Evolutionary conservation across 2,113 vertebrate genomes (phyloP).

Genomic region (Spermophilus dauricus): DNA sequence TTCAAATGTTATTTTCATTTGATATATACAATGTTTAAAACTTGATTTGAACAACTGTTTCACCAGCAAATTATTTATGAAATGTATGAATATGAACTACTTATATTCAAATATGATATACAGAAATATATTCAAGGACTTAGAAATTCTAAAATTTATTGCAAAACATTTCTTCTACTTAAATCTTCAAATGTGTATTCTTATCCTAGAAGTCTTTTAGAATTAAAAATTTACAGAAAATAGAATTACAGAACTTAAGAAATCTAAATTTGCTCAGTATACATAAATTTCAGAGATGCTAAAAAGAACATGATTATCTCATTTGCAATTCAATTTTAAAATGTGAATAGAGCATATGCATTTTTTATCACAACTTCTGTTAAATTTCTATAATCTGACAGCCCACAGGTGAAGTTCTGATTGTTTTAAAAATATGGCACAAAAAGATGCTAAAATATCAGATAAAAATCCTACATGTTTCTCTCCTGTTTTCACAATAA

Average conservation of each 20-base stretch:
- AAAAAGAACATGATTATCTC: slow-evolving; percentile 31
- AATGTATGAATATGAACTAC: slow-evolving; percentile 60
- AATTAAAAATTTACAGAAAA: background rate
- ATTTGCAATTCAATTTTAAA: slow-evolving; percentile 50
- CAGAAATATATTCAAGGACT: slow-evolving; percentile 66
- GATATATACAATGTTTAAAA: slow-evolving; percentile 30
- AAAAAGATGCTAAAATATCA: background rate
- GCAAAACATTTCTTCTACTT: slow-evolving; percentile 5
- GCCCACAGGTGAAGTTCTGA: background rate
- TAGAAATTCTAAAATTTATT: slow-evolving; percentile 61
- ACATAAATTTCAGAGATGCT: slow-evolving; percentile 26
- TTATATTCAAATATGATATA: slow-evolving; percentile 37
- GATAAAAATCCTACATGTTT: background rate
- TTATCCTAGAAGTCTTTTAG: slow-evolving; percentile 49
- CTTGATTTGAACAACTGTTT: slow-evolving; percentile 69
- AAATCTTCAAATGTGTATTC: slow-evolving; percentile 58
- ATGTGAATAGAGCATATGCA: background rate
- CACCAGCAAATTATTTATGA: slow-evolving; percentile 38
- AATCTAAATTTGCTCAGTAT: background rate
- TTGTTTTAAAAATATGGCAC: background rate
- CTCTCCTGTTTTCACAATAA: background rate
- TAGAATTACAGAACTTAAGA: slow-evolving; percentile 43
- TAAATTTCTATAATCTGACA: background rate
- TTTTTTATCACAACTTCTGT: slow-evolving; percentile 8
- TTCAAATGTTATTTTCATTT: slow-evolving; percentile 54